Evolutionary conservation across 2,888 invertebrate species (phyloP), one percentile per base, ranked within the genome.

Genomic region (Drosophila atroscutellata): DNA sequence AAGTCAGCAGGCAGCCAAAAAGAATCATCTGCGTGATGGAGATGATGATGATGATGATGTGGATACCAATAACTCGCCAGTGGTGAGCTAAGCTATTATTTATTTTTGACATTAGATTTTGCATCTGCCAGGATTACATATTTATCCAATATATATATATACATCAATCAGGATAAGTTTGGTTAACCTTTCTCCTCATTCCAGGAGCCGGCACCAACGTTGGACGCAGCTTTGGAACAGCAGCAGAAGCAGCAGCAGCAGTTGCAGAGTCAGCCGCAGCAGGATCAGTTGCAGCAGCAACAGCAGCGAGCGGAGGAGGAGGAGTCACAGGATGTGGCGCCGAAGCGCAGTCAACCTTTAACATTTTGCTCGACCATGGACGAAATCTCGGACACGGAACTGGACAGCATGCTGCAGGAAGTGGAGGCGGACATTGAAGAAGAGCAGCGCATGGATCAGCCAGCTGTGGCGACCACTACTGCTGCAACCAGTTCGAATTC

Each of bases 351-450:
- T 52, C 91, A 91, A 45, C 92, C 92, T 0, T 56, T 93, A 6
- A 92, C 92, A 28, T 93, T 93, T 71, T 92, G 93, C 72, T 93
- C 93, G 1, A 93, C 93, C 7, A 93, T 93, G 93, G 93, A 93
- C 66, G 93, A 93, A 65, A 93, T 93, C 24, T 93, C 93, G 0
- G 93, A 93, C 66, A 92, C 93, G 0, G 93, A 93, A 71, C 75
- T 93, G 50, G 93, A 93, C 80, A 93, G 93, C 65, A 92, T 93
- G 85, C 73, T 93, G 61, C 93, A 93, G 57, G 93, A 93, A 73
- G 92, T 93, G 59, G 93, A 93, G 61, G 90, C 90, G 28, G 93
- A 93, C 37, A 90, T 89, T 39, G 84, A 77, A 9, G 78, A 68
- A 52, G 83, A 79, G 56, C 39, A 69, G 34, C 28, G 3, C 5